phyloP scores from a whole-genome alignment of 2,113 vertebrate genomes.

The Hydrochoerus hydrochaeris region DNA sequence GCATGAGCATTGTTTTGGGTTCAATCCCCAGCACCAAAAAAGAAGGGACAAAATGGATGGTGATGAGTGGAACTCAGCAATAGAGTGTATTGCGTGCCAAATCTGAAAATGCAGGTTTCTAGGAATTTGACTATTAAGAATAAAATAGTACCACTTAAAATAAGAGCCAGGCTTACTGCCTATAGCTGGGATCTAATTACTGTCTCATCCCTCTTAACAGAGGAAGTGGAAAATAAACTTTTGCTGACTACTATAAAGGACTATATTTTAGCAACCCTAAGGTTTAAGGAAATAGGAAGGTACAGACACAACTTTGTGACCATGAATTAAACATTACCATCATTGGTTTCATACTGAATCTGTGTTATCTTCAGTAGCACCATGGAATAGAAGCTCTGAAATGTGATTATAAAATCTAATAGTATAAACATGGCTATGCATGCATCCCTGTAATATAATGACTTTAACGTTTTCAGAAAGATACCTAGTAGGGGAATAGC shows the following conservation, averaged over 20 bases:
- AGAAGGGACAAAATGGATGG: neutral
- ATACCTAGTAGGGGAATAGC: neutral
- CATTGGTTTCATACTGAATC: neutral
- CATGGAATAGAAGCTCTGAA: constrained; percentile 4
- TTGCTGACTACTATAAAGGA: neutral
- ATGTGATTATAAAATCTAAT: neutral
- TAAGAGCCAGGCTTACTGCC: neutral
- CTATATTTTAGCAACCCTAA: neutral
- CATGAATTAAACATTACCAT: neutral
- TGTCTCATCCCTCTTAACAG: neutral
- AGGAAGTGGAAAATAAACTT: constrained; percentile 6
- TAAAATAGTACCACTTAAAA: neutral
- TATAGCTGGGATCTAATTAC: neutral
- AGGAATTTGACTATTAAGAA: constrained; percentile 25
- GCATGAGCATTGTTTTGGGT: neutral
- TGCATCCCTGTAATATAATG: neutral
- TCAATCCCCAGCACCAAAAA: neutral
- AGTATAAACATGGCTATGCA: neutral
- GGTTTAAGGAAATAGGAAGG: neutral
- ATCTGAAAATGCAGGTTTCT: neutral
- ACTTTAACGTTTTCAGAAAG: neutral
- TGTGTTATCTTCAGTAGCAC: neutral
- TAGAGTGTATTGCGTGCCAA: neutral
- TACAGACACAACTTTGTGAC: neutral
- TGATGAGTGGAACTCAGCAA: neutral